Evolutionary conservation across 2,888 invertebrate species (phyloP).

Genomic region (Cantharis nigra): DNA sequence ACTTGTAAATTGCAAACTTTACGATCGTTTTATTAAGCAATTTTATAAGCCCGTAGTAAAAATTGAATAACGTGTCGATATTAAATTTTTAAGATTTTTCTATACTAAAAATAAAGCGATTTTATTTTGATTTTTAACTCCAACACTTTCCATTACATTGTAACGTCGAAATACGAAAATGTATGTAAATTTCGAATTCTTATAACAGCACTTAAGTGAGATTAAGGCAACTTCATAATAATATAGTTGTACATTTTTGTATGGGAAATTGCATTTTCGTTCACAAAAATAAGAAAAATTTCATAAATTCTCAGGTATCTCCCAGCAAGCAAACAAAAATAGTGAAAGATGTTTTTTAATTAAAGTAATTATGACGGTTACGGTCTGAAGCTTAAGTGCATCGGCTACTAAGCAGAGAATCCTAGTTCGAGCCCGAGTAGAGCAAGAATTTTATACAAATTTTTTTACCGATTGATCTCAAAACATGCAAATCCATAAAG

Average conservation of each 20-base stretch:
- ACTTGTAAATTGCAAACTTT: constrained; percentile 2
- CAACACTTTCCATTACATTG: neutral
- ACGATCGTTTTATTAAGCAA: neutral
- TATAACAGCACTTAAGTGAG: neutral
- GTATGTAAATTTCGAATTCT: neutral
- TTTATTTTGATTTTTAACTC: neutral
- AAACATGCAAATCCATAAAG: neutral
- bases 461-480: neutral
- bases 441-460: no score
- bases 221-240: neutral
- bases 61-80: neutral
- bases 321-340: neutral
- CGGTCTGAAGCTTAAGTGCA: no score
- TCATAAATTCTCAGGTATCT: neutral
- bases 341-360: no score
- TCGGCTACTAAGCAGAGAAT: no score
- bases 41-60: neutral
- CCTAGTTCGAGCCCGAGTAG: no score
- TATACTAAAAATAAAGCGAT: neutral
- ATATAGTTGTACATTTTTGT: neutral
- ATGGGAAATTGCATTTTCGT: neutral
- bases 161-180: neutral
- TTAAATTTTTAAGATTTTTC: constrained; percentile 2
- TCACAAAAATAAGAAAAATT: neutral
- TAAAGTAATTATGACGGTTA: no score